Base-by-base conservation (phyloP, 1,140 invertebrate species). In the Cotesia glomerata region DNA sequence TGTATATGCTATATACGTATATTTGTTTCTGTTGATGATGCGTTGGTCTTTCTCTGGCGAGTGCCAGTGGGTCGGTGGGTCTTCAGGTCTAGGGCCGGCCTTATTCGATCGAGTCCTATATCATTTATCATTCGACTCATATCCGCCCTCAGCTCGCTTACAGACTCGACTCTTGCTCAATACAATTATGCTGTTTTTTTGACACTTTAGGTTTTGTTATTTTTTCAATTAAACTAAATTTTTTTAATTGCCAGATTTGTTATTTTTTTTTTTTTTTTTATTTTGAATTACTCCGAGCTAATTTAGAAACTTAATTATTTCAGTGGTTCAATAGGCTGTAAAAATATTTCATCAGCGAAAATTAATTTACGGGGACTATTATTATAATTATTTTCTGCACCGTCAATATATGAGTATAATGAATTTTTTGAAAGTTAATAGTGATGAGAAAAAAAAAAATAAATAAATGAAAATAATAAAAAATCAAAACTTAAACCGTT, bases 51-150 rank as follows among this genome's bases (percentile, higher is more conserved):
- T 76, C 35, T n/a, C 35, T 68, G 77, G 78, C 73, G 39, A 45
- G 39, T 45, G 69, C 45, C 76, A 81, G 78, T 84, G 80, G 84
- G 84, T 85, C 82, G 82, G 73, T 84, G 78, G 84, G 84, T 85
- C 81, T 86, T 78, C 62, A 76, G 84, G 82, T 85, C 81, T 84
- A 82, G 80, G 80, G 77, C 79, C 77, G 77, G 71, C 67, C 56
- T 7, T 11, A 49, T 11, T 32, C 8, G 39, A 32, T 62, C 65
- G 71, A 72, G 66, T 78, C 73, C 78, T 81, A 3, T 67, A 82
- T 87, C 84, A 87, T 86, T 87, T 86, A 86, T 87, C 84, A 85
- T 69, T 69, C 67, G 75, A 73, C 78, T 77, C 79, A 76, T 79
- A 73, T 80, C 78, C 79, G 77, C 82, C 73, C 69, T 72, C 67